Percentiles rank a stretch among this genome's conserved stretches.
Conservation (phyloP, 1,140 invertebrate species). For the Dreissena polymorpha region DNA sequence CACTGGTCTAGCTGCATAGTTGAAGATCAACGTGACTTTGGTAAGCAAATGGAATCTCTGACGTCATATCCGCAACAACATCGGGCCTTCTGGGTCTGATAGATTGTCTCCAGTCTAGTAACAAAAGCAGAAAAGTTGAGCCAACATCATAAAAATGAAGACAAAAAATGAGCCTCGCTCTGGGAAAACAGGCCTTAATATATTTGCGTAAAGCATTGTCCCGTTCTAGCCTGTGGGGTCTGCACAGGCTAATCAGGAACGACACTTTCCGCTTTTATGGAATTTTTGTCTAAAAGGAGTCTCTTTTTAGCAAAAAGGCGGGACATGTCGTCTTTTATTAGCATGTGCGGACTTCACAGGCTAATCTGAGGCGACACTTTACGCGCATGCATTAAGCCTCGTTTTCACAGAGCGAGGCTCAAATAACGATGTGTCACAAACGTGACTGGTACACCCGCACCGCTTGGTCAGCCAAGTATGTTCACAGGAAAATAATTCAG, state of each 20-base stretch:
- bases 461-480: too few species aligned
- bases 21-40: neutral
- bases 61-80: conserved; percentile 18
- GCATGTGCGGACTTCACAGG: too few species aligned
- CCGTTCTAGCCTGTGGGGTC: neutral
- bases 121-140: neutral
- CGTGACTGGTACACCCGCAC: too few species aligned
- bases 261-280: neutral
- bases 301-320: too few species aligned
- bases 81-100: conserved; percentile 13
- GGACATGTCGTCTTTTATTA: too few species aligned
- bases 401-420: too few species aligned
- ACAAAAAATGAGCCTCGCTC: neutral
- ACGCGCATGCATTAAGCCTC: too few species aligned
- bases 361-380: too few species aligned
- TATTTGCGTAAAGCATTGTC: too few species aligned
- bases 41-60: neutral
- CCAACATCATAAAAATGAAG: neutral
- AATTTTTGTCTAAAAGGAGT: neutral
- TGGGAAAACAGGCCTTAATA: neutral
- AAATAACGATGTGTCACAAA: too few species aligned
- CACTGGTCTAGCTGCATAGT: too few species aligned
- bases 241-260: neutral
- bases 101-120: conserved; percentile 1
- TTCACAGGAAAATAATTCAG: too few species aligned